Percentiles rank a stretch among this genome's conserved stretches.
Conservation (phyloP, 2,888 invertebrate species). For the Arge pagana region DNA sequence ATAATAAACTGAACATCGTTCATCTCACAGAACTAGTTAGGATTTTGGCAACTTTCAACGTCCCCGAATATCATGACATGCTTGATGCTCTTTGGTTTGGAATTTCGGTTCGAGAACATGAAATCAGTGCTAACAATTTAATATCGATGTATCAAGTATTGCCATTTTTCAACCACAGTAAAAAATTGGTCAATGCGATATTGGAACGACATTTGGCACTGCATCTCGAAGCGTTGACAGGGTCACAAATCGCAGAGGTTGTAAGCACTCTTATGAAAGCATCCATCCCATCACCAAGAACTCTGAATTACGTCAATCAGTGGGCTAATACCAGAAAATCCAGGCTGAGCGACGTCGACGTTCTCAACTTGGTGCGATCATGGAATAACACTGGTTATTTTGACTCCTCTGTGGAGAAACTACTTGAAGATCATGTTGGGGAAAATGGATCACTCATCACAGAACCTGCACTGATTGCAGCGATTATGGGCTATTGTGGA, state of each 20-base stretch:
- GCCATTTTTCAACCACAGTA: constrained; percentile 65
- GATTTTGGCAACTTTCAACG: constrained; percentile 61
- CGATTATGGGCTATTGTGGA: constrained; percentile 67
- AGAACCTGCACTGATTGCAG: constrained; percentile 64
- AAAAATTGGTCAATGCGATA: constrained; percentile 63
- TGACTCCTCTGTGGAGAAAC: constrained; percentile 63
- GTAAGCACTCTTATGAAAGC: constrained; percentile 57
- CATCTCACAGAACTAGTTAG: constrained; percentile 67
- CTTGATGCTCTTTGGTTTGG: constrained; percentile 73
- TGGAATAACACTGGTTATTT: constrained; percentile 63
- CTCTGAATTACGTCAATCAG: constrained; percentile 55
- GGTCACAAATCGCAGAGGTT: constrained; percentile 60
- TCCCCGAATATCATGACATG: constrained; percentile 60
- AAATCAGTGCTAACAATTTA: constrained; percentile 65
- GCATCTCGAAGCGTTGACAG: constrained; percentile 64
- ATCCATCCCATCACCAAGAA: constrained; percentile 45
- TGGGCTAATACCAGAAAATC: constrained; percentile 69
- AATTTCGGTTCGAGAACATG: constrained; percentile 62
- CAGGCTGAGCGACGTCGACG: constrained; percentile 63
- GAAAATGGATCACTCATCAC: constrained; percentile 59
- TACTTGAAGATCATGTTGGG: constrained; percentile 67
- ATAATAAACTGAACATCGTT: constrained; percentile 63
- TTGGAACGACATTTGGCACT: constrained; percentile 65
- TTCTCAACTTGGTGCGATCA: constrained; percentile 61
- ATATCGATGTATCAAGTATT: constrained; percentile 64